phyloP scores from a whole-genome alignment of 2,888 invertebrate genomes.

The Apamea epomidion region DNA sequence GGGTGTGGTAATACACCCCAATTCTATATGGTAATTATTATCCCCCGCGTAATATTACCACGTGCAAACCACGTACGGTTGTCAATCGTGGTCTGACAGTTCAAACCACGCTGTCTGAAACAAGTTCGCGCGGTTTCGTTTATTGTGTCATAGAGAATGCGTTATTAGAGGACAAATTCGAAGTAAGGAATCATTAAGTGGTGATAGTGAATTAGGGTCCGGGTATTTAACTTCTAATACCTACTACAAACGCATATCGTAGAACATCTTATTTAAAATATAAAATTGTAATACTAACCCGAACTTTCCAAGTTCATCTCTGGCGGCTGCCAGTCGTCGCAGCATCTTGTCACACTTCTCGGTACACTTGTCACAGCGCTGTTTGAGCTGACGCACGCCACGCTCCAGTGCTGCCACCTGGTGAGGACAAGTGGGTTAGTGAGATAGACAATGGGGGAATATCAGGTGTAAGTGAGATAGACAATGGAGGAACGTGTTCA shows the following conservation, averaged over 20 bases:
- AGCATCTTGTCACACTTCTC: conserved; percentile 95
- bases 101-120: no score
- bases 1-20: background rate
- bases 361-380: conserved; percentile 95
- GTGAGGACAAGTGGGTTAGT: conserved; percentile 2
- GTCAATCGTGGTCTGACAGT: no score
- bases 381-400: conserved; percentile 95
- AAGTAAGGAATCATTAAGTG: no score
- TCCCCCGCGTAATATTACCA: no score
- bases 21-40: no score
- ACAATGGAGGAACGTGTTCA: background rate
- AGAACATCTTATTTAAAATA: background rate
- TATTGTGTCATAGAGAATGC: no score
- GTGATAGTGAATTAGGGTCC: no score
- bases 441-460: background rate
- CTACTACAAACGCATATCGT: background rate
- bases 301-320: conserved; percentile 97
- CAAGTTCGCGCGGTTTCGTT: no score
- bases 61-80: no score
- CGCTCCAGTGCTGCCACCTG: conserved; percentile 95
- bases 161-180: no score
- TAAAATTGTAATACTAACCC: conserved; percentile 82
- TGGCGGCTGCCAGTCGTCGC: conserved; percentile 93
- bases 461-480: conserved; percentile 2
- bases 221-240: background rate